A percentile compares a stretch with the other conserved stretches of the same genome.
Conservation (phyloP, 2,888 invertebrate genomes). For the Sylvicola cinctus region DNA sequence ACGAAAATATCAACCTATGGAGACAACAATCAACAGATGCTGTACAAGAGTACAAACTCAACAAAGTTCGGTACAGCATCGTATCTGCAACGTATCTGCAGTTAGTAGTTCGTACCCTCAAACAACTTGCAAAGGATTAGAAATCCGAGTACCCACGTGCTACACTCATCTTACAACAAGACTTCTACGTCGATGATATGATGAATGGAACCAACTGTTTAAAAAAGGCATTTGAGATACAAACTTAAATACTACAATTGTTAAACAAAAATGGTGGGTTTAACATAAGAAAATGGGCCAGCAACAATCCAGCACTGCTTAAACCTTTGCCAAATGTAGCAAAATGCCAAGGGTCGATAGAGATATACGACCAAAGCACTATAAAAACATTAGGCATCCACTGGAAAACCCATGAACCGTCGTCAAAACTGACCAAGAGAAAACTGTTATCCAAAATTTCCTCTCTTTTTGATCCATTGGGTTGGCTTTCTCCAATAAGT, state of each 20-base stretch:
- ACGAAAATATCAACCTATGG: no score
- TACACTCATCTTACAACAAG: conserved; percentile 4
- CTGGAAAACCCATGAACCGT: neutral
- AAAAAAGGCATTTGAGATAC: conserved; percentile 6
- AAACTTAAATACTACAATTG: conserved; percentile 6
- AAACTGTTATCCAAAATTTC: conserved; percentile 5
- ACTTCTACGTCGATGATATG: conserved; percentile 10
- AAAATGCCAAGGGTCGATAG: conserved; percentile 8
- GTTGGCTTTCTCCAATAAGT: conserved; percentile 7
- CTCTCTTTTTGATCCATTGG: conserved; percentile 8
- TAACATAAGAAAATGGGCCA: no score
- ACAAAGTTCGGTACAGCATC: no score
- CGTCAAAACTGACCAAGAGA: conserved; percentile 4
- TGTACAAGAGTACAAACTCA: no score
- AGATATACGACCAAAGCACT: conserved; percentile 1
- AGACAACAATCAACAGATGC: no score
- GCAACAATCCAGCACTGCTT: no score
- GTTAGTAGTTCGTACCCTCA: conserved; percentile 9
- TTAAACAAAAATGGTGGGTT: conserved; percentile 6
- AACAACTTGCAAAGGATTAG: conserved; percentile 7
- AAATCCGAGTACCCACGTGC: conserved; percentile 7
- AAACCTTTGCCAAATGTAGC: no score
- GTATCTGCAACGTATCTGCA: conserved; percentile 10
- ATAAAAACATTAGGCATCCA: neutral
- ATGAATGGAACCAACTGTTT: conserved; percentile 8